Evolutionary conservation across 2,888 invertebrate species (phyloP).

Genomic region (Macropis europaea): DNA sequence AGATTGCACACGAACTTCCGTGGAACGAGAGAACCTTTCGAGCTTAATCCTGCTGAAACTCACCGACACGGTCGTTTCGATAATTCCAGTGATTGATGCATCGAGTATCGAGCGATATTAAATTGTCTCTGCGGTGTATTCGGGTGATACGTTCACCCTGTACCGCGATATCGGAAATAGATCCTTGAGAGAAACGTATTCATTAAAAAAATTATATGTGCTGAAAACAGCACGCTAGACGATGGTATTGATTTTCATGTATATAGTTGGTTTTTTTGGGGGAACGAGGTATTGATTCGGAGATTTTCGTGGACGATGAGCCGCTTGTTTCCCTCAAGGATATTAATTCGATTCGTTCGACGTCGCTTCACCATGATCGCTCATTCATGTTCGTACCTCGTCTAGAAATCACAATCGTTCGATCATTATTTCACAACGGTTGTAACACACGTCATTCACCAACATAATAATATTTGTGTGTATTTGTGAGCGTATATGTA

Average conservation of each 20-base stretch:
- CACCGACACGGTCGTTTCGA: background rate
- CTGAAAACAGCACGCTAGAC: no score
- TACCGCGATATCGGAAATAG: conserved; percentile 18
- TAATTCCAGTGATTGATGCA: background rate
- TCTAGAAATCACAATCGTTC: conserved; percentile 25
- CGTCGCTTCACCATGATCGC: conserved; percentile 23
- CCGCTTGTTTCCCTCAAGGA: conserved; percentile 16
- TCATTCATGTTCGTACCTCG: conserved; percentile 19
- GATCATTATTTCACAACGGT: conserved; percentile 24
- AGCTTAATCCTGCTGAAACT: conserved; percentile 30
- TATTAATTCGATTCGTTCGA: conserved; percentile 6
- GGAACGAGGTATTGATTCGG: no score
- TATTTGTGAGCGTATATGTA: conserved; percentile 9
- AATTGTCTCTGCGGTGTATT: conserved; percentile 11
- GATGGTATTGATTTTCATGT: no score
- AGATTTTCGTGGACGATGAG: no score
- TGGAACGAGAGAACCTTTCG: conserved; percentile 33
- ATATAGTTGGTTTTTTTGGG: no score
- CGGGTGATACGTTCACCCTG: conserved; percentile 26
- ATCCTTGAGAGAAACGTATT: conserved; percentile 20
- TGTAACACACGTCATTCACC: conserved; percentile 33
- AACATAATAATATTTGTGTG: conserved; percentile 18
- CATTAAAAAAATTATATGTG: background rate
- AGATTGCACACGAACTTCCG: no score
- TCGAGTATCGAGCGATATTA: conserved; percentile 14